These are phyloP conservation scores for Cartodere bifasciata DNA, from an alignment of 2,888 invertebrate genomes.

Conservation along the genomic window DNA sequence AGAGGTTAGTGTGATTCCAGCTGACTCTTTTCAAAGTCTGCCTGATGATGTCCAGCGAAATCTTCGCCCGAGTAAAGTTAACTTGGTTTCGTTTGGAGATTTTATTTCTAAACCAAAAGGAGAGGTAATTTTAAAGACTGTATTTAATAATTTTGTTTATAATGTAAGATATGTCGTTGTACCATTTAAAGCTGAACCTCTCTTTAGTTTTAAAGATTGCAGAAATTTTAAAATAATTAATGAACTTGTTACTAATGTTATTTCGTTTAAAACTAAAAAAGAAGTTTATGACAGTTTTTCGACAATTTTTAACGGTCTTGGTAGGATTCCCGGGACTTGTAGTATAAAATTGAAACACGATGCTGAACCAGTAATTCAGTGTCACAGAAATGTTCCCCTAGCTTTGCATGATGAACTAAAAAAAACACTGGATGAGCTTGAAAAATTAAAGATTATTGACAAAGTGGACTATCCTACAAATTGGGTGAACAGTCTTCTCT, in stretches of 20 bases:
- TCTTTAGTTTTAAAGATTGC: neutral
- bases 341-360: neutral
- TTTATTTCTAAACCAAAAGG: neutral
- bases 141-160: neutral
- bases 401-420: neutral
- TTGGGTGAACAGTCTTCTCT: slow-evolving; percentile 11
- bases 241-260: neutral
- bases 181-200: neutral
- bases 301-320: neutral
- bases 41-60: neutral
- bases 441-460: slow-evolving; percentile 9
- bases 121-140: neutral
- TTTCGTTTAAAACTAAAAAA: neutral
- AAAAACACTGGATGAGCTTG: slow-evolving; percentile 8
- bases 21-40: neutral
- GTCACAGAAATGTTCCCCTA: slow-evolving; percentile 2
- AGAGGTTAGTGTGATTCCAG: slow-evolving; percentile 1
- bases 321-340: slow-evolving; percentile 1
- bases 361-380: slow-evolving; percentile 4
- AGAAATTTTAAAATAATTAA: neutral
- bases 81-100: neutral
- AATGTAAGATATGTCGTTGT: slow-evolving; percentile 1
- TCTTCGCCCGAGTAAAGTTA: neutral
- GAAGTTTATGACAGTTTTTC: neutral
- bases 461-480: slow-evolving; percentile 11